phyloP scores from a whole-genome alignment of 2,888 invertebrate species.

The Lumbricus terrestris region DNA sequence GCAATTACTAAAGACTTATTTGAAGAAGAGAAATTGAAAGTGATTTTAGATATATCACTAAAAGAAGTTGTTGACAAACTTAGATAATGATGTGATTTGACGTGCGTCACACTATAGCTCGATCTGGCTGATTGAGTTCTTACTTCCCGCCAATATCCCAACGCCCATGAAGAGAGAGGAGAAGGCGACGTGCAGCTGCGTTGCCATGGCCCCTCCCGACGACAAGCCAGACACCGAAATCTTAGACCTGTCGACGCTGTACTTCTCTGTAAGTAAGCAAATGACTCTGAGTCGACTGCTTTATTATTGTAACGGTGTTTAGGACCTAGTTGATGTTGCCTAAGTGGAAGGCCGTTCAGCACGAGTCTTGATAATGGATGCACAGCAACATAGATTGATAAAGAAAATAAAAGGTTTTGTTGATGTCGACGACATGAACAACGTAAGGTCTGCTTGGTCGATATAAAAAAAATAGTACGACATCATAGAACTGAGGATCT shows the following conservation, averaged over 20 bases:
- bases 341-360: background rate
- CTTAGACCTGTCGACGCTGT: constrained; percentile 20
- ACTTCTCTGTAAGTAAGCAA: constrained; percentile 5
- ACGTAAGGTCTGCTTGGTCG: no score
- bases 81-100: background rate
- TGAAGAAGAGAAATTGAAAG: no score
- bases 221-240: constrained; percentile 51
- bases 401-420: no score
- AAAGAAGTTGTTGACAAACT: background rate
- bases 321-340: background rate
- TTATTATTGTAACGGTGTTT: no score
- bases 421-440: no score
- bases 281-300: background rate
- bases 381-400: no score
- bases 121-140: constrained; percentile 19
- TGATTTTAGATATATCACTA: no score
- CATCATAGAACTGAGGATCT: no score
- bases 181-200: constrained; percentile 56
- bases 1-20: no score
- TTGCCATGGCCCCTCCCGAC: constrained; percentile 56
- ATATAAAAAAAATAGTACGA: no score
- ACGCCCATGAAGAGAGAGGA: constrained; percentile 51
- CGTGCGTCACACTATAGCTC: background rate
- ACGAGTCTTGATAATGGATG: no score
- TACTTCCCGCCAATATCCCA: constrained; percentile 56